These are phyloP conservation scores for Limnephilus marmoratus DNA, from an alignment of 2,888 invertebrate genomes.

Conservation along the genomic window DNA sequence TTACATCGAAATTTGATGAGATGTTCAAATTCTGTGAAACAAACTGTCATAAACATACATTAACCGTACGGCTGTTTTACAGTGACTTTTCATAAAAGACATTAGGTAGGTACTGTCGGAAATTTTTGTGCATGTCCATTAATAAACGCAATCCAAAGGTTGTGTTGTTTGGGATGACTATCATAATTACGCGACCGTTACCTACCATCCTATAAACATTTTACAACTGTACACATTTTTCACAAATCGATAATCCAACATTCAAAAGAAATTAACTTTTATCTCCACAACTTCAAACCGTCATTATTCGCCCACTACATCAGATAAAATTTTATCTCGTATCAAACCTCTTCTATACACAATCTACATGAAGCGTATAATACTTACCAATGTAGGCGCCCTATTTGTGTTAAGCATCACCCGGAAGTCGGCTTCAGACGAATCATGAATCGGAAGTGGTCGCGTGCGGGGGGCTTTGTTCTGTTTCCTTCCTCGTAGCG, in stretches of 20 bases:
- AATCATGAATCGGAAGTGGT: slow-evolving; percentile 59
- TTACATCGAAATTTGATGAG: no score
- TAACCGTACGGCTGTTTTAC: no score
- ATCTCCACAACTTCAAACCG: neutral
- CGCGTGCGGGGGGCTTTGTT: slow-evolving; percentile 62
- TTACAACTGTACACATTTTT: neutral
- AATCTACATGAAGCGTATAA: neutral
- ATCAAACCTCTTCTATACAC: neutral
- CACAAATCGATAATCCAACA: neutral
- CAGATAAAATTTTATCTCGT: neutral
- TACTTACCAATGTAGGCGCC: neutral
- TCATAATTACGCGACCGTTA: no score
- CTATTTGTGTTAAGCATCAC: slow-evolving; percentile 33
- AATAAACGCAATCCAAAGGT: no score
- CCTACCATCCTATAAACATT: neutral
- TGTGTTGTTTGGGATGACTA: no score
- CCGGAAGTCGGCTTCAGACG: slow-evolving; percentile 47
- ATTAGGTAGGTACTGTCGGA: no score
- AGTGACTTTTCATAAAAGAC: no score
- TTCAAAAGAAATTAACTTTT: neutral
- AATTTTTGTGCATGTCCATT: no score
- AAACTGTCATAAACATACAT: no score
- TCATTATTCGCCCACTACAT: neutral
- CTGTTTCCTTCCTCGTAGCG: slow-evolving; percentile 57
- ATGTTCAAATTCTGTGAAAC: no score